These are phyloP conservation scores for Clarias platycephalus DNA, from an alignment of 2,797 vertebrate genomes.

Conservation along the genomic window DNA sequence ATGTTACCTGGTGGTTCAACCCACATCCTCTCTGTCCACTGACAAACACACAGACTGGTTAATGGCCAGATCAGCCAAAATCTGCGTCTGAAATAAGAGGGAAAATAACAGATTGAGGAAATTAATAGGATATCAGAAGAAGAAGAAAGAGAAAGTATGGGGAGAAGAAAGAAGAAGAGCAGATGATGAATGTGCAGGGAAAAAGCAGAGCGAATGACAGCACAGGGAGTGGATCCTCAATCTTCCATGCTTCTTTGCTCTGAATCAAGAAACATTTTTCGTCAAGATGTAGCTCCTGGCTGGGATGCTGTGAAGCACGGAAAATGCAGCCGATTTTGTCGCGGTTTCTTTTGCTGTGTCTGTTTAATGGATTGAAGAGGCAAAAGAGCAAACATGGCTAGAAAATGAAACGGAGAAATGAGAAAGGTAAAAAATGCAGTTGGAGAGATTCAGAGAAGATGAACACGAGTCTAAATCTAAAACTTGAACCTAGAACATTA, in stretches of 20 bases:
- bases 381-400: not conserved
- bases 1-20: too few species aligned
- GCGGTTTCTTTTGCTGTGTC: slow-evolving; percentile 60
- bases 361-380: slow-evolving; percentile 48
- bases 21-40: too few species aligned
- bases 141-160: not conserved
- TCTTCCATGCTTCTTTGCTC: slow-evolving; percentile 53
- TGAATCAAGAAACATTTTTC: slow-evolving; percentile 39
- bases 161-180: not conserved
- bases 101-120: not conserved
- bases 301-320: slow-evolving; percentile 57
- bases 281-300: slow-evolving; percentile 59
- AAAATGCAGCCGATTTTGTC: slow-evolving; percentile 60
- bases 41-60: too few species aligned
- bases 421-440: not conserved
- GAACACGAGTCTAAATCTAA: not conserved
- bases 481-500: not conserved
- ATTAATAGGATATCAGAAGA: not conserved
- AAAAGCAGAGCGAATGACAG: slow-evolving; percentile 38
- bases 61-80: too few species aligned
- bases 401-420: not conserved
- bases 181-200: slow-evolving; percentile 53
- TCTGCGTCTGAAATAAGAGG: not conserved
- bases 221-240: slow-evolving; percentile 19
- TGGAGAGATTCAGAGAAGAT: not conserved